Base-by-base conservation (phyloP, 2,113 vertebrate genomes). In the Ovibos moschatus region DNA sequence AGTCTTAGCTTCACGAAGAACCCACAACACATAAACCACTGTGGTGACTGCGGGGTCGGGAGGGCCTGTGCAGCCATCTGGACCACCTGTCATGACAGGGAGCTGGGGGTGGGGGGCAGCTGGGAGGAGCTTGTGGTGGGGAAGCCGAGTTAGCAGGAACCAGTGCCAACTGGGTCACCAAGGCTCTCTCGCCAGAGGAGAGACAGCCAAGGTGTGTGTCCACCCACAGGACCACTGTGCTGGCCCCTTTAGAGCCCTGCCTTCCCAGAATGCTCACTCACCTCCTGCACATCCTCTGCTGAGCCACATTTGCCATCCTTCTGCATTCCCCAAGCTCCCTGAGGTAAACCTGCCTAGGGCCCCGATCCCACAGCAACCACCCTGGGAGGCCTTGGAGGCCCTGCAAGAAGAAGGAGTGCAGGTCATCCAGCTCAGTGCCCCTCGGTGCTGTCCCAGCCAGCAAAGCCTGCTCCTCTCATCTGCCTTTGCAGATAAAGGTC, bases 391-490 rank as follows among this genome's bases (percentile, higher is more conserved):
- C 36, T 16, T 27, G 21, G 51, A 64, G 87, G n/a, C 57, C 86
- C 40, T 62, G 58, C 36, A 55, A 13, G 81, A 93, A 47, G 45
- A 47, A 30, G 7, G 16, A 17, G 2, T 14, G 3, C 6, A 2
- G 8, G 17, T 47, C 47, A 45, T 16, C 43, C 17, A 25, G 11
- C 27, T 28, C 19, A 2, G 27, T 51, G 43, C 11, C 90, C n/a
- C 40, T 53, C 2, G 0, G 23, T 2, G 0, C 53, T 4, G 1
- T 47, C 6, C 86, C 74, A 47, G 45, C 25, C 2, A 25, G 40
- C 28, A 83, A 8, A 16, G 11, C 36, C 74, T 16, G 7, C 33
- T 87, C 6, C 33, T 76, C 33, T 86, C 23, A 4, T 19, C 50
- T 36, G 36, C 11, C 81, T 79, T 87, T 74, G 2, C 40, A 62